A percentile compares a stretch with the other conserved stretches of the same genome.
Conservation (phyloP, 2,113 vertebrate species). For the Myrmophylax atrothorax region DNA sequence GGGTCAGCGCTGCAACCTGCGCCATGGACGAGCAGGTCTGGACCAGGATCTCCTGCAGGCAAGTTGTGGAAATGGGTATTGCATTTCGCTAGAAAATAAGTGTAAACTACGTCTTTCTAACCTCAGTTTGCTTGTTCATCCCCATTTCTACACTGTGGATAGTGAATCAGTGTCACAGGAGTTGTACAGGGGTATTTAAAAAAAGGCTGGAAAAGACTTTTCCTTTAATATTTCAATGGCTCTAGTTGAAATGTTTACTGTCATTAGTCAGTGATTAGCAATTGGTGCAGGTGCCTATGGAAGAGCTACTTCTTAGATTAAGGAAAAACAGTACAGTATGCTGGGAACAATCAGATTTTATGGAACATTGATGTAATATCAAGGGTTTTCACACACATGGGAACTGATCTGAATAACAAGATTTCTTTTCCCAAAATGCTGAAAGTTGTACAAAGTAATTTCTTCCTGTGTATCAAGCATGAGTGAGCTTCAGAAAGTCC, state of each 20-base stretch:
- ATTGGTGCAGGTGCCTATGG: neutral
- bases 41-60: fast-evolving
- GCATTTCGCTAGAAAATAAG: neutral
- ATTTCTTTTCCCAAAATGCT: neutral
- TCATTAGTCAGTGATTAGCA: neutral
- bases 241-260: neutral
- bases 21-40: neutral
- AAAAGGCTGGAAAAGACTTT: neutral
- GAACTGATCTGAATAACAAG: neutral
- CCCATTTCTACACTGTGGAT: neutral
- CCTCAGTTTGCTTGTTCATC: neutral
- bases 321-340: neutral
- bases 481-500: neutral
- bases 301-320: neutral
- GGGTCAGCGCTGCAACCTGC: neutral
- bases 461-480: neutral
- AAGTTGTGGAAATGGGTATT: neutral
- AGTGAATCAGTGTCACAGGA: neutral
- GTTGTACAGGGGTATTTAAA: neutral
- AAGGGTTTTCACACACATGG: neutral
- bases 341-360: neutral
- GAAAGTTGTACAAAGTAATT: neutral
- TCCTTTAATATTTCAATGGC: neutral
- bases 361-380: neutral
- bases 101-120: neutral